Evolutionary conservation across 2,888 invertebrate genomes (phyloP).

Genomic region (Cheilosia impressa): DNA sequence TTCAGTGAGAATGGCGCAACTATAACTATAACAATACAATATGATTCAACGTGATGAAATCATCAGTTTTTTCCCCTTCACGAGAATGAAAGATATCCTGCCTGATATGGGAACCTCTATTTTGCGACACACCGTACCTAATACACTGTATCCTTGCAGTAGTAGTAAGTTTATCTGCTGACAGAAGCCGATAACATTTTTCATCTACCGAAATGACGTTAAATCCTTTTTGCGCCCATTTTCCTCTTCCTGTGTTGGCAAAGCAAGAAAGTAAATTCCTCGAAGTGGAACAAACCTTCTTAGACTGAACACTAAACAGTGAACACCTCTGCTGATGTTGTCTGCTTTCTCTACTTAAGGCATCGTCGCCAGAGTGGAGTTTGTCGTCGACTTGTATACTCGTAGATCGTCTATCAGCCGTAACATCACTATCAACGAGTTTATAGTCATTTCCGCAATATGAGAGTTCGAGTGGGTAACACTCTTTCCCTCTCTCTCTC

Average conservation of each 20-base stretch:
- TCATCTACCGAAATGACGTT: conserved; percentile 47
- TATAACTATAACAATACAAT: conserved; percentile 52
- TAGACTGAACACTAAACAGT: not conserved
- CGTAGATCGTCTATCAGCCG: conserved; percentile 44
- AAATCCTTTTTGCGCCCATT: conserved; percentile 34
- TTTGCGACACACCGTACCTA: not conserved
- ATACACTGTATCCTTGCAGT: conserved; percentile 23
- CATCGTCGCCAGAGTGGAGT: not conserved
- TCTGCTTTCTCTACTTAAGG: conserved; percentile 16
- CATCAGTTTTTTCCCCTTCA: conserved; percentile 57
- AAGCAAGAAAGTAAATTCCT: conserved; percentile 55
- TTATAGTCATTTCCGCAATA: conserved; percentile 72
- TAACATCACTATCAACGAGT: conserved; percentile 58
- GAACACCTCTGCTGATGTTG: not conserved
- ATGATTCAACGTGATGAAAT: conserved; percentile 71
- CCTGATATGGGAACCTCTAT: conserved; percentile 30
- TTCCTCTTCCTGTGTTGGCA: conserved; percentile 19
- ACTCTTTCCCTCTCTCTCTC: no score
- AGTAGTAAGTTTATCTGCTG: conserved; percentile 58
- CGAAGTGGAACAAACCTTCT: conserved; percentile 63
- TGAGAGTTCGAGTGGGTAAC: conserved; percentile 66
- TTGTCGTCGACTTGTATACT: not conserved
- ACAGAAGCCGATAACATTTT: conserved; percentile 69
- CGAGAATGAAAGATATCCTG: conserved; percentile 26
- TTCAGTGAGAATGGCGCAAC: conserved; percentile 33